These are phyloP conservation scores for Psilanteris sp. DNA, from an alignment of 1,140 invertebrate species.

Conservation along the genomic window DNA sequence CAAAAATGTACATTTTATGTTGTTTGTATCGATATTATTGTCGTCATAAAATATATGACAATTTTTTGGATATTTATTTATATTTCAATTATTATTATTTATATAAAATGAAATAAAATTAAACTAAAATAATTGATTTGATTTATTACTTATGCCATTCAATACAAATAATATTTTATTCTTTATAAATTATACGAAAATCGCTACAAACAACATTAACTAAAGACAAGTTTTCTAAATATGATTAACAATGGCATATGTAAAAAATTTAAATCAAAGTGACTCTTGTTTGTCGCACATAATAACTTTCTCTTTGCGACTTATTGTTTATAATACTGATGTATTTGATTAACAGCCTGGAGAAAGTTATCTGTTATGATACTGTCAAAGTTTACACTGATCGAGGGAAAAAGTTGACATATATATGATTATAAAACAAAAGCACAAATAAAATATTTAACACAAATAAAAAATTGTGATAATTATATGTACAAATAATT, in stretches of 20 bases:
- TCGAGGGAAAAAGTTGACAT: conserved; percentile 16
- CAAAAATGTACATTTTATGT: too few species aligned
- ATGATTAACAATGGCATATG: conserved; percentile 3
- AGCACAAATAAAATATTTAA: conserved; percentile 31
- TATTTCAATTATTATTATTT: too few species aligned
- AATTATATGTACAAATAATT: conserved; percentile 46
- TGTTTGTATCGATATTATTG: too few species aligned
- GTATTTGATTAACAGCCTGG: conserved; percentile 20
- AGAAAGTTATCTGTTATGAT: neutral
- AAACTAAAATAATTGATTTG: too few species aligned
- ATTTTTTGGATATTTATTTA: too few species aligned
- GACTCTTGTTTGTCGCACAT: neutral
- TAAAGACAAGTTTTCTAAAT: neutral
- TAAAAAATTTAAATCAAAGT: conserved; percentile 14
- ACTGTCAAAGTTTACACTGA: neutral
- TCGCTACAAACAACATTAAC: neutral
- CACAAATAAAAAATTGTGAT: conserved; percentile 27
- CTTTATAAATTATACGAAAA: neutral
- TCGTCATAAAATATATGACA: too few species aligned
- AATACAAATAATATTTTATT: neutral
- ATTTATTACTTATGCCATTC: neutral
- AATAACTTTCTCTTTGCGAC: conserved; percentile 4
- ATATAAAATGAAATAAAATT: too few species aligned
- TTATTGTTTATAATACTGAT: conserved; percentile 68
- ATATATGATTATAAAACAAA: conserved; percentile 17